Evolutionary conservation across 2,888 invertebrate genomes (phyloP).

Genomic region (Gymnocheta viridis): DNA sequence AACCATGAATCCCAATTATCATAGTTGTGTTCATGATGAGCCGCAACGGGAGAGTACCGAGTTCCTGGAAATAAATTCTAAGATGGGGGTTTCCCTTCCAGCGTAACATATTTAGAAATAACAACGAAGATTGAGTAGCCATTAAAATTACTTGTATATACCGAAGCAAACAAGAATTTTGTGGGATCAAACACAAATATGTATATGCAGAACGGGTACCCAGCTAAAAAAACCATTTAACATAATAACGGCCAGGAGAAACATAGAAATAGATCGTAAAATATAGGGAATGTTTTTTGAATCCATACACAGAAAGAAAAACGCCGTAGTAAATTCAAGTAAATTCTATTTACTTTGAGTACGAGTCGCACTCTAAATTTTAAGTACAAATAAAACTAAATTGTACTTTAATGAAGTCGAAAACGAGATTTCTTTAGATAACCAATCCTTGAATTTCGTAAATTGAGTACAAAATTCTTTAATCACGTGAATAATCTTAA

Average conservation of each 20-base stretch:
- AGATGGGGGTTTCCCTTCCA: constrained; percentile 10
- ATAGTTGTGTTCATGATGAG: not conserved
- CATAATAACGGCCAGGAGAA: not conserved
- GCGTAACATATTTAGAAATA: constrained; percentile 21
- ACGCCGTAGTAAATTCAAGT: no score
- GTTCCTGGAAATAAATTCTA: constrained; percentile 37
- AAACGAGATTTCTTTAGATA: no score
- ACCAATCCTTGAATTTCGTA: no score
- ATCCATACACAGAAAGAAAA: no score
- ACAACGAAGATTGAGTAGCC: not conserved
- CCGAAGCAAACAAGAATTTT: constrained; percentile 6
- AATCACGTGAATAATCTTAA: no score
- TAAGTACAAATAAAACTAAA: no score
- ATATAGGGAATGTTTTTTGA: not conserved
- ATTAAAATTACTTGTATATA: constrained; percentile 38
- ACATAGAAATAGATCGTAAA: not conserved
- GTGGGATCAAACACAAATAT: not conserved
- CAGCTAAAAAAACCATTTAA: not conserved
- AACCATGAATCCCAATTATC: not conserved
- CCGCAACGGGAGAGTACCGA: not conserved
- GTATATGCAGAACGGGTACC: not conserved
- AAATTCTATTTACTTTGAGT: no score
- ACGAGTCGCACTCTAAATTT: no score
- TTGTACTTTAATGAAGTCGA: no score
- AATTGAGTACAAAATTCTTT: no score